These are phyloP conservation scores for Cyanoderma ruficeps DNA, from an alignment of 2,113 vertebrate genomes.

Conservation along the genomic window DNA sequence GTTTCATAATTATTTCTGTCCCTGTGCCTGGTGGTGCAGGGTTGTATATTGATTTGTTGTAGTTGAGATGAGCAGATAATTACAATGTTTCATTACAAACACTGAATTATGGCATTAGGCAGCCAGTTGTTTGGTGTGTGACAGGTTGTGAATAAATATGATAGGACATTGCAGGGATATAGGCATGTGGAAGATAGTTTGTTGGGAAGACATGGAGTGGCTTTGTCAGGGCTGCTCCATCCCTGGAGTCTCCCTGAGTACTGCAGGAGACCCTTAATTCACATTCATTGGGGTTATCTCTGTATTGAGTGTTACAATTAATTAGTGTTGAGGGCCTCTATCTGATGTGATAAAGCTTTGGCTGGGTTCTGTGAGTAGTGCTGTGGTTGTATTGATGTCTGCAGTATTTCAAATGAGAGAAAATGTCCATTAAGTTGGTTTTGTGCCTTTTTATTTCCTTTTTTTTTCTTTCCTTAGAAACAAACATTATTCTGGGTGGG, in stretches of 20 bases:
- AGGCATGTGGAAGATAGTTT: rapidly evolving
- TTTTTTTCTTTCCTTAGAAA: background rate
- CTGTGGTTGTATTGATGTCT: background rate
- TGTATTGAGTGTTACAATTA: background rate
- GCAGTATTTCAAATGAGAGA: background rate
- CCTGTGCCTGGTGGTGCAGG: background rate
- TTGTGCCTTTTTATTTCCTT: background rate
- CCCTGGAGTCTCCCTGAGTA: background rate
- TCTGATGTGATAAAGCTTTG: background rate
- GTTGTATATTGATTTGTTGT: slow-evolving; percentile 19
- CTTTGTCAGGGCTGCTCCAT: background rate
- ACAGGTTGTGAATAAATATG: background rate
- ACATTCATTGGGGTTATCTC: background rate
- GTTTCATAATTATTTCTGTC: background rate
- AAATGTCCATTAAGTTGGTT: background rate
- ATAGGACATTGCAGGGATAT: background rate
- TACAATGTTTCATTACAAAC: rapidly evolving
- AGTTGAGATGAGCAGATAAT: background rate
- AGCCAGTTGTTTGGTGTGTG: background rate
- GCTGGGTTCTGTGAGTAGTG: background rate
- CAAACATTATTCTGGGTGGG: background rate
- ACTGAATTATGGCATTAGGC: background rate
- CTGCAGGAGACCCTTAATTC: background rate
- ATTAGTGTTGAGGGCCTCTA: background rate
- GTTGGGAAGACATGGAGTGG: background rate